Evolutionary conservation across 2,888 invertebrate genomes (phyloP).

Genomic region (Caradrina clavipalpis): DNA sequence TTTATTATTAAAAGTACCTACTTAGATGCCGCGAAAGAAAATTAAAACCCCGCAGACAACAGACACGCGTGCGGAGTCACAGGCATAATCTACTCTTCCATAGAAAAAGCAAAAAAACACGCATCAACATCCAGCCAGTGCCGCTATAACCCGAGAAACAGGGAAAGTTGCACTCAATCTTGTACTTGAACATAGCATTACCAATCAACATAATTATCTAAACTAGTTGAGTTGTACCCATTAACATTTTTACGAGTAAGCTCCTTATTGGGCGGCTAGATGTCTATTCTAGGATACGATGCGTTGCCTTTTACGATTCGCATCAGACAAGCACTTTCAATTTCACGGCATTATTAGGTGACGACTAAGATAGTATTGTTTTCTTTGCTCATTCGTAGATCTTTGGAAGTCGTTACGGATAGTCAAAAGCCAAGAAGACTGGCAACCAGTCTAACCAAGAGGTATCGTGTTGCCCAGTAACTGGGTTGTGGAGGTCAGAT

Average conservation of each 20-base stretch:
- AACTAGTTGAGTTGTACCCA: slow-evolving; percentile 44
- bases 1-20: too few species aligned
- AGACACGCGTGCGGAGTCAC: too few species aligned
- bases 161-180: slow-evolving; percentile 36
- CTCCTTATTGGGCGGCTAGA: slow-evolving; percentile 48
- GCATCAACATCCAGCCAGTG: background rate
- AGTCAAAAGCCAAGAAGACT: too few species aligned
- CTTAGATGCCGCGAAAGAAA: too few species aligned
- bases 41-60: too few species aligned
- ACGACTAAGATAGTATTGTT: too few species aligned
- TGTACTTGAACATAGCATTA: slow-evolving; percentile 13
- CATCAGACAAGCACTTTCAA: slow-evolving; percentile 44
- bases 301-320: slow-evolving; percentile 39
- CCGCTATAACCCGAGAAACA: slow-evolving; percentile 7
- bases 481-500: too few species aligned
- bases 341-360: slow-evolving; percentile 39
- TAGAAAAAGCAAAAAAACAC: slow-evolving; percentile 6
- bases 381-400: too few species aligned
- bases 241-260: slow-evolving; percentile 55
- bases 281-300: slow-evolving; percentile 30
- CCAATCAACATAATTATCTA: slow-evolving; percentile 38
- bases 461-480: too few species aligned
- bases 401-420: too few species aligned
- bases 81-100: background rate
- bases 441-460: too few species aligned